These are phyloP conservation scores for Ctenosaura bakeri DNA, from an alignment of 2,797 vertebrate genomes.

Conservation along the genomic window DNA sequence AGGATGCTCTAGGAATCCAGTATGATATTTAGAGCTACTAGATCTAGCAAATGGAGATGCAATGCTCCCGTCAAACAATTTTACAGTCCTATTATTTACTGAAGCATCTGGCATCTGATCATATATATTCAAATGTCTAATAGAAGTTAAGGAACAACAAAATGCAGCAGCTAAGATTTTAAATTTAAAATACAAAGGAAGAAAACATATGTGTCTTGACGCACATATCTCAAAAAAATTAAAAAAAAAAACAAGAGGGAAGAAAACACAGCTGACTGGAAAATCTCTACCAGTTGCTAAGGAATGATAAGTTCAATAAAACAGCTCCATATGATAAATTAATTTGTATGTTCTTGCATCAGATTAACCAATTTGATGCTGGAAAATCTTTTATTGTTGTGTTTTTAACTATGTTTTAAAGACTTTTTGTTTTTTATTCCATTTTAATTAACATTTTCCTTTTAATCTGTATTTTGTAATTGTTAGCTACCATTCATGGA, in stretches of 20 bases:
- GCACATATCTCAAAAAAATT: neutral
- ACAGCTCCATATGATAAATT: neutral
- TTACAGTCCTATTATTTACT: constrained; percentile 32
- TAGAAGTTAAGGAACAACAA: constrained; percentile 3
- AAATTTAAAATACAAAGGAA: constrained; percentile 2
- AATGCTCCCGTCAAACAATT: constrained; percentile 17
- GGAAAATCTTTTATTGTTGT: neutral
- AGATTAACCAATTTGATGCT: neutral
- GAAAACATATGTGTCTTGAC: neutral
- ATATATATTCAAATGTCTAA: constrained; percentile 7
- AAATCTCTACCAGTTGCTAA: neutral
- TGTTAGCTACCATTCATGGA: neutral
- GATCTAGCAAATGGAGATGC: constrained; percentile 28
- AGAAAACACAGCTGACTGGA: neutral
- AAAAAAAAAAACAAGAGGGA: neutral
- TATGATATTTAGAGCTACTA: neutral
- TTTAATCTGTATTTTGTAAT: neutral
- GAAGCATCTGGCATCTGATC: constrained; percentile 13
- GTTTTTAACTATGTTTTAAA: neutral
- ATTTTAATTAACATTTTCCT: neutral
- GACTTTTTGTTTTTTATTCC: neutral
- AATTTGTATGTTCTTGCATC: neutral
- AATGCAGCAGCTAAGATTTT: neutral
- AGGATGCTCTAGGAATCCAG: neutral
- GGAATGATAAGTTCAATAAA: neutral